A percentile compares a stretch with the other conserved stretches of the same genome.
Evolutionary conservation across 2,113 vertebrate species (phyloP).

Genomic region (Suricata suricatta): DNA sequence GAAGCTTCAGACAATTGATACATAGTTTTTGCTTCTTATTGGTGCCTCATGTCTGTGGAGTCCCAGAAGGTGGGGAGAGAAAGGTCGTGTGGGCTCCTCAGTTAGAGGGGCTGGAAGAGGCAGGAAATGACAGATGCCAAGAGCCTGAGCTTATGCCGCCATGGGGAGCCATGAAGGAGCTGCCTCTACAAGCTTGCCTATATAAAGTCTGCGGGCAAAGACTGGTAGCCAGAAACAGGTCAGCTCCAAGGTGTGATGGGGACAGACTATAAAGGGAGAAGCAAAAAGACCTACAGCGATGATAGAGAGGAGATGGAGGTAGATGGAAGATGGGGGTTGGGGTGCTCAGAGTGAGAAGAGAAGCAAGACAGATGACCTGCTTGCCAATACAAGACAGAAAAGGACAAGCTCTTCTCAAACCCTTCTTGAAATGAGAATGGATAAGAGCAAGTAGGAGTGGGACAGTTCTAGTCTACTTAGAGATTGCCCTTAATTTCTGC

Average conservation of each 20-base stretch:
- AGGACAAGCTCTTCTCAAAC: background rate
- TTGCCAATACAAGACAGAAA: background rate
- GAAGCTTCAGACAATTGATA: background rate
- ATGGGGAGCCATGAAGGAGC: background rate
- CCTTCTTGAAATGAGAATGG: background rate
- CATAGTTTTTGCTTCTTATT: background rate
- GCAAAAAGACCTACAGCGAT: background rate
- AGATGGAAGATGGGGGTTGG: background rate
- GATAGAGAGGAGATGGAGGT: background rate
- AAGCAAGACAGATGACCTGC: background rate
- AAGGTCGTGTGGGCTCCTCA: background rate
- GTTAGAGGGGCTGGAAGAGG: background rate
- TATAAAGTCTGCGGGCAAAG: background rate
- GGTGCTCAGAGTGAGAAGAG: background rate
- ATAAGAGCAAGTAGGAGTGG: background rate
- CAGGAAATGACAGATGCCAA: background rate
- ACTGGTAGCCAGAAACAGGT: background rate
- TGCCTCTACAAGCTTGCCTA: background rate
- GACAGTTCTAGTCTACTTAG: background rate
- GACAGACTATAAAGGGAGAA: background rate
- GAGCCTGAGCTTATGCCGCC: background rate
- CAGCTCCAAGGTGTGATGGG: background rate
- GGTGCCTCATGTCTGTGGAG: background rate
- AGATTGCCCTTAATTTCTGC: background rate
- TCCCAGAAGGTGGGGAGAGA: background rate